These are phyloP conservation scores for Fragum fragum DNA, from an alignment of 2,888 invertebrate genomes.

Conservation along the genomic window DNA sequence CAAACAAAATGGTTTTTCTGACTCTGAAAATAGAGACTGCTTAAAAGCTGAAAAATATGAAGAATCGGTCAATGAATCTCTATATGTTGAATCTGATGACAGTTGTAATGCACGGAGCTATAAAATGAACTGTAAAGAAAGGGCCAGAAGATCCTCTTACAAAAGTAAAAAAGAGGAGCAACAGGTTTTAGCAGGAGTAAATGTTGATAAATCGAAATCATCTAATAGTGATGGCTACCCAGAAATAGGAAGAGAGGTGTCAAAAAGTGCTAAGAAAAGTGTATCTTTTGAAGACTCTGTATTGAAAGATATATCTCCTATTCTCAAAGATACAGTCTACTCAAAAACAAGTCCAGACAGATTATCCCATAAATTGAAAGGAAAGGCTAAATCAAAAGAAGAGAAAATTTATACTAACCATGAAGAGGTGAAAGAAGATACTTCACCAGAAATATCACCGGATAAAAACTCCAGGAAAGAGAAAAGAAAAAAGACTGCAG, in stretches of 20 bases:
- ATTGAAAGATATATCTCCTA: constrained; percentile 4
- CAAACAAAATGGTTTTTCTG: background rate
- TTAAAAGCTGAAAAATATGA: constrained; percentile 23
- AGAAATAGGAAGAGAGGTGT: background rate
- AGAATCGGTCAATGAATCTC: constrained; percentile 24
- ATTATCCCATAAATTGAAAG: background rate
- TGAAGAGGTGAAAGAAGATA: background rate
- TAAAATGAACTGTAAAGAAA: constrained; percentile 34
- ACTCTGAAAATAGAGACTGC: background rate
- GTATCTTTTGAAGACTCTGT: constrained; percentile 27
- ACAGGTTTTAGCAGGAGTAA: background rate
- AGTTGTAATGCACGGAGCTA: constrained; percentile 53
- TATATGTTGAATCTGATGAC: constrained; percentile 52
- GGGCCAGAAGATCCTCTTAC: constrained; percentile 27
- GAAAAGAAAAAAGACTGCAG: constrained; percentile 11
- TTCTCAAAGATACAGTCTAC: background rate
- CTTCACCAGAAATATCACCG: constrained; percentile 10
- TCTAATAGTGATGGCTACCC: background rate
- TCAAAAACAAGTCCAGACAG: background rate
- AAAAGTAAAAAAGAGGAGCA: constrained; percentile 16
- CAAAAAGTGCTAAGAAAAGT: constrained; percentile 12
- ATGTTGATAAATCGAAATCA: background rate
- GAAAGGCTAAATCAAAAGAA: background rate
- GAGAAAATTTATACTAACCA: background rate
- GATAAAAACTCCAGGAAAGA: constrained; percentile 1